A percentile compares a stretch with the other conserved stretches of the same genome.
phyloP scores from a whole-genome alignment of 2,113 vertebrate species.

The Lanius ludovicianus region DNA sequence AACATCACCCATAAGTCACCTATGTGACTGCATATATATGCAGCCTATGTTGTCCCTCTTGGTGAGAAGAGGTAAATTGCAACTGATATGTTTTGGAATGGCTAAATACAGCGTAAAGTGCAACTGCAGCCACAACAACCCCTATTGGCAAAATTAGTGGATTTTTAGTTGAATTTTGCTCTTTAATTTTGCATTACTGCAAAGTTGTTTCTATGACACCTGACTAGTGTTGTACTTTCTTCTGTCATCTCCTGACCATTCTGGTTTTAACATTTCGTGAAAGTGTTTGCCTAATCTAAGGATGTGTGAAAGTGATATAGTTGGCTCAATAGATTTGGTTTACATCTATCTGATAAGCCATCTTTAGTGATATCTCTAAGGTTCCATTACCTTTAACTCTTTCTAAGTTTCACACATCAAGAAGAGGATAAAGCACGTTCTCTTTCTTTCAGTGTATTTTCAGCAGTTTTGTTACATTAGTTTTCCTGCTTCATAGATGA shows the following conservation, averaged over 20 bases:
- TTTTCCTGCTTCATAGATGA: background rate
- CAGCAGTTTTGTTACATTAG: background rate
- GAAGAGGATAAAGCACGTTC: background rate
- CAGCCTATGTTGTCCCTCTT: background rate
- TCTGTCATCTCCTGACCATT: rapidly evolving
- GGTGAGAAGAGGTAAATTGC: background rate
- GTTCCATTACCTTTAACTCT: background rate
- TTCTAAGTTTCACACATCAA: background rate
- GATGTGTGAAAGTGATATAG: background rate
- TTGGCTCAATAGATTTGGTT: background rate
- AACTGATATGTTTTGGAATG: background rate
- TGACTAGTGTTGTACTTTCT: background rate
- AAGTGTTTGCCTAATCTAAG: background rate
- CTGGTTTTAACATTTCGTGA: background rate
- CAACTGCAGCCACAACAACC: background rate
- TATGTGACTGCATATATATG: too few relatives aligned
- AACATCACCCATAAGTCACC: background rate
- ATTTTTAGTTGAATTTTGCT: background rate
- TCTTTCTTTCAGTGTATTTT: background rate
- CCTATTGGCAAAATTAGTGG: background rate
- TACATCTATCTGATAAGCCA: background rate
- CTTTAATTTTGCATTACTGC: background rate
- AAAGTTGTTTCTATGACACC: background rate
- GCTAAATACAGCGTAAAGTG: background rate
- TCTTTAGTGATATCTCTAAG: background rate